Percentiles rank a stretch among this genome's conserved stretches.
Conservation (phyloP, 2,797 vertebrate genomes). For the Peromyscus melanophrys region DNA sequence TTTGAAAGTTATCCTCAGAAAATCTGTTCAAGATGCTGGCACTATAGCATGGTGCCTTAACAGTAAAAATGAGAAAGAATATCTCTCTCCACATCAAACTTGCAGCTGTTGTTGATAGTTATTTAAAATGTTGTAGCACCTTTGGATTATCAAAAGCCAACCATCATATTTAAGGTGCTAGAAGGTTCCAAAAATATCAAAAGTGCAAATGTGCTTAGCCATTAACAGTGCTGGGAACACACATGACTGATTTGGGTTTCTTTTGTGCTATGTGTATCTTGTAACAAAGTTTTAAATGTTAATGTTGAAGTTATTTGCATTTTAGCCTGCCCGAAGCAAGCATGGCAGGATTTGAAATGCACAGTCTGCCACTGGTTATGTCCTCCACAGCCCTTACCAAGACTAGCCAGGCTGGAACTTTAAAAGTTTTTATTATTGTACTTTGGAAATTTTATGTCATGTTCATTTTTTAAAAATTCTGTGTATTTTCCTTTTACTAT, state of each 20-base stretch:
- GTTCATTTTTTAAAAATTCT: slow-evolving; percentile 52
- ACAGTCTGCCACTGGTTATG: neutral
- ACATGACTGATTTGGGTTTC: neutral
- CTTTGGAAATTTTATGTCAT: slow-evolving; percentile 57
- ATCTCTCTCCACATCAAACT: neutral
- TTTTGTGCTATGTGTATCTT: neutral
- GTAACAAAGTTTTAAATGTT: slow-evolving; percentile 29
- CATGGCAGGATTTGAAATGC: neutral
- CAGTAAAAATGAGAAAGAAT: slow-evolving; percentile 28
- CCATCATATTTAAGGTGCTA: neutral
- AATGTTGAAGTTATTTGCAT: slow-evolving; percentile 24
- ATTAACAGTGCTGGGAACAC: neutral
- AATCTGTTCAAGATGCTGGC: neutral
- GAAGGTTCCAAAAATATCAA: slow-evolving; percentile 11
- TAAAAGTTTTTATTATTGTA: slow-evolving; percentile 49
- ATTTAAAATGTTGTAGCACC: slow-evolving; percentile 43
- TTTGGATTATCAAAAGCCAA: slow-evolving; percentile 64
- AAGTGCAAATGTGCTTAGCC: neutral
- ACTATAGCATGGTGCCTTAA: neutral
- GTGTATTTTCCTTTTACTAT: slow-evolving; percentile 51
- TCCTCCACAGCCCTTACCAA: neutral
- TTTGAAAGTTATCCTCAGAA: neutral
- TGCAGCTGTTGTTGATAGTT: slow-evolving; percentile 2
- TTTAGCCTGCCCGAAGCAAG: neutral
- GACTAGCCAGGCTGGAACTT: slow-evolving; percentile 21